Conservation (phyloP, 1,140 invertebrate species). For the Microplitis demolitor region DNA sequence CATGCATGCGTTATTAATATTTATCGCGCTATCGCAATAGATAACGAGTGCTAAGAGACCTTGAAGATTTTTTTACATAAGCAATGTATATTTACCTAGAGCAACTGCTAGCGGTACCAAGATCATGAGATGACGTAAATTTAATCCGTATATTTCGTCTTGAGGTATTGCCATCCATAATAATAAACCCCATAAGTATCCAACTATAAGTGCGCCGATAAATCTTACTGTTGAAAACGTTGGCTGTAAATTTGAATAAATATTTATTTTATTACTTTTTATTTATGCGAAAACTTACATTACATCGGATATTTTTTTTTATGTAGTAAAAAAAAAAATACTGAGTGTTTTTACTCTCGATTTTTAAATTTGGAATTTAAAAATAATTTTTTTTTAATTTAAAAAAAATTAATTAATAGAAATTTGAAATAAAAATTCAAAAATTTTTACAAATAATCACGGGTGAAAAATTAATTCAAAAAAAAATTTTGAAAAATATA, state of each 20-base stretch:
- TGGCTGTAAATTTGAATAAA: constrained; percentile 64
- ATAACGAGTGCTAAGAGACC: neutral
- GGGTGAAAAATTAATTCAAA: too few species aligned
- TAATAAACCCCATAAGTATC: constrained; percentile 80
- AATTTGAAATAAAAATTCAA: too few species aligned
- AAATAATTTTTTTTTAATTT: too few species aligned
- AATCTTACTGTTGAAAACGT: constrained; percentile 79
- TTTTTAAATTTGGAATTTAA: too few species aligned
- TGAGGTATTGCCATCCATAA: constrained; percentile 77
- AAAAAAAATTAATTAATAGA: too few species aligned
- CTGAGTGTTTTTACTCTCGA: too few species aligned
- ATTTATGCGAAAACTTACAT: too few species aligned
- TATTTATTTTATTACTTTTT: neutral
- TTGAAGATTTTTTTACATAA: too few species aligned
- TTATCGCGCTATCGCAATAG: neutral
- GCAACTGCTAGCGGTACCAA: constrained; percentile 75
- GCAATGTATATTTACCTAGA: constrained; percentile 66
- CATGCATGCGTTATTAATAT: neutral
- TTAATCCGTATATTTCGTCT: constrained; percentile 71
- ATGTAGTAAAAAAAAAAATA: too few species aligned
- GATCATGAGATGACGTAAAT: constrained; percentile 72
- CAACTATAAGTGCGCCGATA: constrained; percentile 76
- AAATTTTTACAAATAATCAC: too few species aligned
- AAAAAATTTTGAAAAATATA: too few species aligned
- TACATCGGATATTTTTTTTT: too few species aligned